These are phyloP conservation scores for Mellilla xanthometata DNA, from an alignment of 2,888 invertebrate genomes.

Conservation along the genomic window DNA sequence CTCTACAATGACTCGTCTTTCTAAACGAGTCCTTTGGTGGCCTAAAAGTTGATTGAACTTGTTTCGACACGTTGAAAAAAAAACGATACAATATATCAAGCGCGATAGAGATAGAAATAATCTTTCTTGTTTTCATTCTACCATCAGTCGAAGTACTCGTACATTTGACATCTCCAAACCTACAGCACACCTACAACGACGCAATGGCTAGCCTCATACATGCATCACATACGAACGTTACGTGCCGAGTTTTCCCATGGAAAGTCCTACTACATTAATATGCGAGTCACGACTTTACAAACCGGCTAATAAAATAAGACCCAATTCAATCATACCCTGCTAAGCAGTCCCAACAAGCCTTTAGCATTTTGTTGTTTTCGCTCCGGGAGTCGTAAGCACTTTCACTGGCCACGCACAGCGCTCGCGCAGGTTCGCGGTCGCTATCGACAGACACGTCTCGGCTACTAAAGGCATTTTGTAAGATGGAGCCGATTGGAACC, in stretches of 20 bases:
- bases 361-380: slow-evolving; percentile 58
- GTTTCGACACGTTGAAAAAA: no score
- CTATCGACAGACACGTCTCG: slow-evolving; percentile 42
- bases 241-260: slow-evolving; percentile 7
- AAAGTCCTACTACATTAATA: slow-evolving; percentile 2
- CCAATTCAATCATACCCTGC: slow-evolving; percentile 59
- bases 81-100: no score
- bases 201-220: background rate
- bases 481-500: slow-evolving; percentile 38
- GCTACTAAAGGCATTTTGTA: slow-evolving; percentile 40
- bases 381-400: slow-evolving; percentile 41
- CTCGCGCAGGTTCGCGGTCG: slow-evolving; percentile 30
- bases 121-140: no score
- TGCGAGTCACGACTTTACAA: slow-evolving; percentile 2
- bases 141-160: no score
- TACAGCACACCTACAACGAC: no score
- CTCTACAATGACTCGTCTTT: no score
- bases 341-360: slow-evolving; percentile 72
- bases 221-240: slow-evolving; percentile 1
- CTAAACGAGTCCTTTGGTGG: no score
- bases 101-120: no score
- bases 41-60: no score
- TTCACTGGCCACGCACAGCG: slow-evolving; percentile 36
- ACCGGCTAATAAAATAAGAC: slow-evolving; percentile 19
- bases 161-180: no score